Evolutionary conservation across 2,113 vertebrate genomes (phyloP).

Genomic region (Ptyas mucosa): DNA sequence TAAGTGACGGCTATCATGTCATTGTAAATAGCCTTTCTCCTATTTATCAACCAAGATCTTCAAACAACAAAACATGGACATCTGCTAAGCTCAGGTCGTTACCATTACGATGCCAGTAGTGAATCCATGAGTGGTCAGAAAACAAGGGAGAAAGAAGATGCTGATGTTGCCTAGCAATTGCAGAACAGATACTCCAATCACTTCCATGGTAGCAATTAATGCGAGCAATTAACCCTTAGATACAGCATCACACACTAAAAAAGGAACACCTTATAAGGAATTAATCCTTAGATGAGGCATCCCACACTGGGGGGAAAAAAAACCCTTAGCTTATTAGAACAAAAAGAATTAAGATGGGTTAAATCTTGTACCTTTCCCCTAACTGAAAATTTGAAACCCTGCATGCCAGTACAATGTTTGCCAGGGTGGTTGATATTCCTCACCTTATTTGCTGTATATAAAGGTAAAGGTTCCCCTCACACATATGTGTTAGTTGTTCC

Average conservation of each 20-base stretch:
- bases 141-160: not conserved
- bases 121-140: not conserved
- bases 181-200: not conserved
- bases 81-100: not conserved
- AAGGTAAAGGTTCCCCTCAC: no score
- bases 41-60: not conserved
- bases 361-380: not conserved
- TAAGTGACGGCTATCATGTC: not conserved
- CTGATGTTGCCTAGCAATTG: not conserved
- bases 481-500: no score
- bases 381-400: not conserved
- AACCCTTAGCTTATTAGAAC: not conserved
- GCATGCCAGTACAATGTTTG: not conserved
- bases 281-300: not conserved
- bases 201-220: not conserved
- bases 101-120: not conserved
- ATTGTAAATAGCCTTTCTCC: not conserved
- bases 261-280: not conserved
- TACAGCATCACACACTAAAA: not conserved
- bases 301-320: not conserved
- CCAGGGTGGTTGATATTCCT: not conserved
- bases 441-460: not conserved
- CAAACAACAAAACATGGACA: no score
- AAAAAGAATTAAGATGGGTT: not conserved
- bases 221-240: not conserved